Base-by-base conservation (phyloP, 1,140 invertebrate species). In the Eulimnadia texana region DNA sequence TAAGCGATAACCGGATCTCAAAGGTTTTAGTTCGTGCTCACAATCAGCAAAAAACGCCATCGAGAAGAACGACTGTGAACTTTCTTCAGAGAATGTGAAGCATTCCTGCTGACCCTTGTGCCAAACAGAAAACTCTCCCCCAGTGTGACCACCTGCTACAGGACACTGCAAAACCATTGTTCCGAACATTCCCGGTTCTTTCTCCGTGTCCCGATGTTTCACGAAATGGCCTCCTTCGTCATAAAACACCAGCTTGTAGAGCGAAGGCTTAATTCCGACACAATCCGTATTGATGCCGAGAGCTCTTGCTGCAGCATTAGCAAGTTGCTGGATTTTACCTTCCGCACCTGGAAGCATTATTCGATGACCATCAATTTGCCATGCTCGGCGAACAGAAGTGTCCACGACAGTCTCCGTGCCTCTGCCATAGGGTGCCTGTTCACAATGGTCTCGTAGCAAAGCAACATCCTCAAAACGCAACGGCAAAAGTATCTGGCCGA, bases 161-260 rank as follows among this genome's bases (percentile, higher is more conserved):
- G 56, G 62, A 22, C 58, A 28, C 27, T 63, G 62, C 13, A 63
- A 33, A 2, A 63, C 62, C n/a, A 63, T 23, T 19, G 62, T 63
- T 50, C 27, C 62, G 51, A 63, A 63, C 62, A 63, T 63, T 2
- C 62, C 33, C 1, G 20, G 1, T 42, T 63, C 62, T 23, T 63
- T 63, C 57, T 63, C 62, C 0, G 62, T 49, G 49, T 63, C 62
- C 2, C 62, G 54, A 27, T 63, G 62, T 2, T 24, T 23, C 22
- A 59, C 53, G 27, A 63, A 63, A 29, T 59, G 53, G 19, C 55
- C 58, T 13, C 62, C 62, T 10, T 20, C 54, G 19, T 63, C 59
- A 58, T 63, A 63, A 13, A 60, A 19, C 0, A 63, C 33, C 10
- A 63, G 62, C 50, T 63, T 63, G 57, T 63, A 63, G 3, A 63